These are phyloP conservation scores for Hypomecis atomaria DNA, from an alignment of 2,888 invertebrate genomes.

Conservation along the genomic window DNA sequence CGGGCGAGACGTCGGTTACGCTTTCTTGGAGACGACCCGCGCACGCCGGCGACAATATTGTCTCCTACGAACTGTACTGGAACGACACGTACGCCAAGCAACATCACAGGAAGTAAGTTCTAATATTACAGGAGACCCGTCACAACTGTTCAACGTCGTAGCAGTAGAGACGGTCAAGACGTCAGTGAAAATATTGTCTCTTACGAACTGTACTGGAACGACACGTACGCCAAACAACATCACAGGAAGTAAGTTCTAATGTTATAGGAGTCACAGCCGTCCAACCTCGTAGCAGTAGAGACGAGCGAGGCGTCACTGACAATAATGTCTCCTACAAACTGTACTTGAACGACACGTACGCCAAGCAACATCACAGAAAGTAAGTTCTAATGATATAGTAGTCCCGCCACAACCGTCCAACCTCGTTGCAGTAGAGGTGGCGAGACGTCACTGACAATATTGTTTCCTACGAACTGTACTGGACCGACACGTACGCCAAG, in stretches of 20 bases:
- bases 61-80: slow-evolving; percentile 98
- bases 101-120: slow-evolving; percentile 90
- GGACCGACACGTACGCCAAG: slow-evolving; percentile 98
- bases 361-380: too few relatives aligned
- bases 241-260: slow-evolving; percentile 93
- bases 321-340: too few relatives aligned
- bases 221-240: slow-evolving; percentile 95
- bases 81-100: slow-evolving; percentile 97
- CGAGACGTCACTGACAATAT: slow-evolving; percentile 95
- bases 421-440: too few relatives aligned
- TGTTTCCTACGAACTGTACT: slow-evolving; percentile 97
- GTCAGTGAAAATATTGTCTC: slow-evolving; percentile 95
- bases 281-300: too few relatives aligned
- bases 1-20: slow-evolving; percentile 95
- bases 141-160: slow-evolving; percentile 96
- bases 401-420: too few relatives aligned
- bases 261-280: too few relatives aligned
- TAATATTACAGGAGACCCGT: slow-evolving; percentile 91
- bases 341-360: too few relatives aligned
- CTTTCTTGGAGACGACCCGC: slow-evolving; percentile 97
- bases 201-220: slow-evolving; percentile 99
- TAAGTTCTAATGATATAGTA: too few relatives aligned
- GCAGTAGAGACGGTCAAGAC: slow-evolving; percentile 95
- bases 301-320: too few relatives aligned
- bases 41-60: slow-evolving; percentile 96